A percentile compares a stretch with the other conserved stretches of the same genome.
Evolutionary conservation across 2,113 vertebrate species (phyloP).

Genomic region (Acrocephalus kingi): DNA sequence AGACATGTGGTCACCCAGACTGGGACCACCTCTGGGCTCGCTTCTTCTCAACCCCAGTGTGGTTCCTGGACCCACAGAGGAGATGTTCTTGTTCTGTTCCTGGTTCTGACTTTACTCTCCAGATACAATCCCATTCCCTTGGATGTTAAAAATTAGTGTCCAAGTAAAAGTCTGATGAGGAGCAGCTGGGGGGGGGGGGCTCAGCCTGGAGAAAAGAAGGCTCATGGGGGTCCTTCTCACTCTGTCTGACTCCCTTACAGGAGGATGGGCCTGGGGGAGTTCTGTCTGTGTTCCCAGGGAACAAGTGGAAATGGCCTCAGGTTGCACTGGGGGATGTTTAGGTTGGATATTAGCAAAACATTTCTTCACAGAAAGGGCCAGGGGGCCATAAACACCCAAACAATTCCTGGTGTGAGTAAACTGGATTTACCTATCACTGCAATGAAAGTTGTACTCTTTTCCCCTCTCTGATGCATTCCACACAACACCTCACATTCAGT

Average conservation of each 20-base stretch:
- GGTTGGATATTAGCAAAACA: neutral
- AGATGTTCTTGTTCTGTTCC: neutral
- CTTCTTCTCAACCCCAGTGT: neutral
- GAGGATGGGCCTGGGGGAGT: fast-evolving
- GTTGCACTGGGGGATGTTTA: neutral
- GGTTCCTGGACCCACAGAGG: fast-evolving
- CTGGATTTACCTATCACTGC: neutral
- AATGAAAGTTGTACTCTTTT: neutral
- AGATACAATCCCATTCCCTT: neutral
- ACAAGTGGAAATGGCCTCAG: neutral
- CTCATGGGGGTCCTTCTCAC: neutral
- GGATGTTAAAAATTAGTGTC: neutral
- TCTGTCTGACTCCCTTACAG: neutral
- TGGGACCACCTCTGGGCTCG: neutral
- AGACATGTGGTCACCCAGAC: fast-evolving
- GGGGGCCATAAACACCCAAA: neutral
- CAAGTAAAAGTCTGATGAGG: neutral
- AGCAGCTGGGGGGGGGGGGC: neutral
- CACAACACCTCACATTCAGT: fast-evolving
- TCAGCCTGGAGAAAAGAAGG: neutral
- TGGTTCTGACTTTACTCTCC: neutral
- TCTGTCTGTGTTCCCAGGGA: neutral
- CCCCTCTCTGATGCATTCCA: neutral
- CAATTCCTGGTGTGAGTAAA: neutral
- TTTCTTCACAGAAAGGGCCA: neutral